These are phyloP conservation scores for Miltochrista miniata DNA, from an alignment of 2,888 invertebrate genomes.

Conservation along the genomic window DNA sequence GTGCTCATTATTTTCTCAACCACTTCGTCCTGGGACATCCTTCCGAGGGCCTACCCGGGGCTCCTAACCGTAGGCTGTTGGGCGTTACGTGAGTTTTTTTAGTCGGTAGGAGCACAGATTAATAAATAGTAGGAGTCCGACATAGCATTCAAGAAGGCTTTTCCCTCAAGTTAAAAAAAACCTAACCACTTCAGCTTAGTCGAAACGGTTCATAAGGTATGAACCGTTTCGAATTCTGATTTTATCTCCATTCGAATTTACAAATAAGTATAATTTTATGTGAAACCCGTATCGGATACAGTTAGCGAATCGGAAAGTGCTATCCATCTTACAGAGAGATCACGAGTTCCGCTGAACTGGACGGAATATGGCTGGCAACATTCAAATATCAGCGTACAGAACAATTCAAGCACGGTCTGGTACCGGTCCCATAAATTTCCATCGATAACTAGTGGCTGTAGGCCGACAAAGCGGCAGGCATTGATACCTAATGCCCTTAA, in stretches of 20 bases:
- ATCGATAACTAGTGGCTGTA: conserved; percentile 10
- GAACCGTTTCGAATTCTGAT: not conserved
- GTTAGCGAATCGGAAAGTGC: conserved; percentile 8
- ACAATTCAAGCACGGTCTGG: conserved; percentile 1
- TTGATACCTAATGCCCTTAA: not conserved
- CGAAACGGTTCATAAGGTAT: not conserved
- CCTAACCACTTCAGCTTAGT: too few relatives aligned
- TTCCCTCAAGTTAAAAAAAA: too few relatives aligned
- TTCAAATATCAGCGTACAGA: not conserved
- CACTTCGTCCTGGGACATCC: too few relatives aligned
- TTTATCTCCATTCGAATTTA: not conserved
- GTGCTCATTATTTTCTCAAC: too few relatives aligned
- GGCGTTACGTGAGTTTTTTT: too few relatives aligned
- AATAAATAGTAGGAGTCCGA: too few relatives aligned
- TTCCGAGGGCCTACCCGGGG: too few relatives aligned
- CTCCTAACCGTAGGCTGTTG: too few relatives aligned
- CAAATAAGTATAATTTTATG: not conserved
- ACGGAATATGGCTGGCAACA: not conserved
- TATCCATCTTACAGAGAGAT: conserved; percentile 11
- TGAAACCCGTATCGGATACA: not conserved
- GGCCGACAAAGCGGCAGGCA: conserved; percentile 2
- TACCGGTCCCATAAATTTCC: conserved; percentile 6
- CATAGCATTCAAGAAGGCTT: too few relatives aligned
- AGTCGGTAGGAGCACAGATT: too few relatives aligned
- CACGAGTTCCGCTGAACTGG: not conserved